These are phyloP conservation scores for Phoxinus phoxinus DNA, from an alignment of 2,113 vertebrate genomes.

Conservation along the genomic window DNA sequence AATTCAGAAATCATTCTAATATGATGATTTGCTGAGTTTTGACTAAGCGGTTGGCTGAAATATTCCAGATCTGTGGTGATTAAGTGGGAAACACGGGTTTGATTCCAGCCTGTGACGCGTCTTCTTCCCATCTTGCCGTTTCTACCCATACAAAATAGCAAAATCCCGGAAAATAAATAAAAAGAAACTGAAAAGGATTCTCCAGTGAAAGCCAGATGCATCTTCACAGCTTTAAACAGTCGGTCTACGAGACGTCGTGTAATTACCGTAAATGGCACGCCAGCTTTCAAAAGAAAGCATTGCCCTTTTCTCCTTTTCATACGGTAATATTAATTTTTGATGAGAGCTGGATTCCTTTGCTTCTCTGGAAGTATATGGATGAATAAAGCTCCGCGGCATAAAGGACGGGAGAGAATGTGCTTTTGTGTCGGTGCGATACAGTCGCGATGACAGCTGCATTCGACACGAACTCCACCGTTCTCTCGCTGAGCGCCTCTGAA, in stretches of 20 bases:
- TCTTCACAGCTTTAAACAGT: background rate
- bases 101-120: background rate
- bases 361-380: background rate
- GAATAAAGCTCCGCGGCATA: constrained; percentile 19
- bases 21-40: background rate
- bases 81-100: background rate
- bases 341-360: constrained; percentile 3
- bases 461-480: constrained; percentile 37
- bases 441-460: constrained; percentile 23
- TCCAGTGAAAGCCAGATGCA: background rate
- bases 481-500: constrained; percentile 27
- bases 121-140: background rate
- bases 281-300: constrained; percentile 11
- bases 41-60: no score
- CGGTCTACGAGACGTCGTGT: background rate
- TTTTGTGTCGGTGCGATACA: constrained; percentile 39
- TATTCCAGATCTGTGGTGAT: background rate
- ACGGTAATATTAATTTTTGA: constrained; percentile 36
- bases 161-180: constrained; percentile 1
- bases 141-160: background rate
- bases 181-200: background rate
- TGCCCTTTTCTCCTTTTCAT: constrained; percentile 34
- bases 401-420: constrained; percentile 42
- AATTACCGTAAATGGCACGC: constrained; percentile 15
- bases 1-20: background rate